Evolutionary conservation across 2,888 invertebrate species (phyloP), one percentile per base, ranked within the genome.

Genomic region (Rugalucina vietnamica): DNA sequence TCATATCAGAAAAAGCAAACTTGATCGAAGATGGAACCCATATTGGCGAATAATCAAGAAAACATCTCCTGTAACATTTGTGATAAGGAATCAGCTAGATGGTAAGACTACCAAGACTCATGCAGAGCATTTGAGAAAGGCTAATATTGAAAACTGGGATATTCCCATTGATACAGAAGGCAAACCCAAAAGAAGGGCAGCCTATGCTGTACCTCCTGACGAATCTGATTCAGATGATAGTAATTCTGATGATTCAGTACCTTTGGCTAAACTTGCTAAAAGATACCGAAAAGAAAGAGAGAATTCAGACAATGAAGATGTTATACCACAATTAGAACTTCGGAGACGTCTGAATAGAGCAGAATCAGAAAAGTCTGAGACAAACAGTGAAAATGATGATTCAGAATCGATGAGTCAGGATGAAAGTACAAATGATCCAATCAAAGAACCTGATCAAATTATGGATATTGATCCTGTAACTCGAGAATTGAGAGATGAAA

Each of bases 151-250:
- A 27, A 21, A 60, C 10, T 60, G 27, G 60, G 60, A 60, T 29
- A 60, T 60, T 18, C 60, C 60, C 60, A 60, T 10, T 8, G 60
- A 60, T 29, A n/a, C 4, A 14, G 54, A 18, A 60, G 60, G 60
- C 29, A 60, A 21, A 29, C 24, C 24, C 29, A 27, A 27, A 60
- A 60, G 60, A 29, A 24, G 29, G 29, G 60, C 60, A 27, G 60
- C 29, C 29, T 60, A 60, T 60, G 60, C 18, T 10, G 18, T 60
- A 29, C 60, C 60, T 60, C 60, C 60, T 5, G 21, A 27, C 29
- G 60, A 29, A 29, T 39, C 76, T n/a, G 76, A 79, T 27, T 60
- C 79, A n/a, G 32, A 72, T 5, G 24, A 29, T 18, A 60, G 27
- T 29, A 24, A 18, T 54, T 60, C 60, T 60, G 60, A 60, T 27